Evolutionary conservation across 2,888 invertebrate genomes (phyloP).

Genomic region (Heliothis peltigera): DNA sequence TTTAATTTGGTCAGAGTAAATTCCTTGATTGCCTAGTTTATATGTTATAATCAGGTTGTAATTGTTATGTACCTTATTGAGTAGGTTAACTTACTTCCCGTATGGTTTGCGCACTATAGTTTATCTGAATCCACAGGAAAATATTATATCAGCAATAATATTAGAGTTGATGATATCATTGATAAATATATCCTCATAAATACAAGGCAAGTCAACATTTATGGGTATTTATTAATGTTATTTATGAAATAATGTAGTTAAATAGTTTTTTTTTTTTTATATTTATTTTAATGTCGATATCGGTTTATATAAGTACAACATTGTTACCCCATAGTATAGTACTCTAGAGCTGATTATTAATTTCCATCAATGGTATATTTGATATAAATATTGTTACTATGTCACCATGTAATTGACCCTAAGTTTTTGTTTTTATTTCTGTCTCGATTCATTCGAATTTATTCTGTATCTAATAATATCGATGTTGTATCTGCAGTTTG

Average conservation of each 20-base stretch:
- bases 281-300: too few species aligned
- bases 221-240: not conserved
- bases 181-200: constrained; percentile 11
- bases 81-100: not conserved
- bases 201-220: constrained; percentile 7
- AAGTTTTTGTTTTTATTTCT: not conserved
- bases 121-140: not conserved
- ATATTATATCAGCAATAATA: not conserved
- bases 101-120: not conserved
- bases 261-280: too few species aligned
- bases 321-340: too few species aligned
- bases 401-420: constrained; percentile 3
- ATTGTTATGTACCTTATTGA: too few species aligned
- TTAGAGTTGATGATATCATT: not conserved
- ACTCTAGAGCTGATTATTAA: too few species aligned
- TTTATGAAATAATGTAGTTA: not conserved
- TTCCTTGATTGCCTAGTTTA: too few species aligned
- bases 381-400: constrained; percentile 5
- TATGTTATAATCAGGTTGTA: too few species aligned
- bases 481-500: too few species aligned
- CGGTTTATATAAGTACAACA: too few species aligned
- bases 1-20: too few species aligned
- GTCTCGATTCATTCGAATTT: not conserved
- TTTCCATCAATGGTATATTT: too few species aligned
- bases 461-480: not conserved